A percentile compares a stretch with the other conserved stretches of the same genome.
phyloP scores from a whole-genome alignment of 1,140 invertebrate genomes.

The Pseudobourletiella spinata region DNA sequence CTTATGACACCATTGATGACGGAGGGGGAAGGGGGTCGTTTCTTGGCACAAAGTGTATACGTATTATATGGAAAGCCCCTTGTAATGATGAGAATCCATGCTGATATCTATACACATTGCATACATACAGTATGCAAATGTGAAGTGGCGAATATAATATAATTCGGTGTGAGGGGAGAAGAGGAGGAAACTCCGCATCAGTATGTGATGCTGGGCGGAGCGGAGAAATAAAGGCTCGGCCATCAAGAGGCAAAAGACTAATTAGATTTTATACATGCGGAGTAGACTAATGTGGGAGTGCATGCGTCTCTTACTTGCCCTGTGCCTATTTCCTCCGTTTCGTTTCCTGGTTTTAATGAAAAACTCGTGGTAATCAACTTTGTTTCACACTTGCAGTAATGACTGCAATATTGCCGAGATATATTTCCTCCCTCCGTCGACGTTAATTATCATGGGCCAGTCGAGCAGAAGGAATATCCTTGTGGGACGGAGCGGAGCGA shows the following conservation, averaged over 20 bases:
- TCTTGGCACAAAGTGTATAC: not conserved
- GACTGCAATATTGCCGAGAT: conserved; percentile 23
- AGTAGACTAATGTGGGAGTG: too few species aligned
- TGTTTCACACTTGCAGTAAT: conserved; percentile 33
- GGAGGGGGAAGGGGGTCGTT: too few species aligned
- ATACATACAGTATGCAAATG: too few species aligned
- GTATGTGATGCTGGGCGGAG: not conserved
- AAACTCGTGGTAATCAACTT: conserved; percentile 29
- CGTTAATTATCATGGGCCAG: conserved; percentile 34
- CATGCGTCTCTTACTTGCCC: not conserved
- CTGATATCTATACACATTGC: too few species aligned
- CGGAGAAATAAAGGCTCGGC: not conserved
- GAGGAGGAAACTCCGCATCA: not conserved
- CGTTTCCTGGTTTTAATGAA: conserved; percentile 36
- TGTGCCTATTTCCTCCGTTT: conserved; percentile 18
- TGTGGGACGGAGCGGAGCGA: too few species aligned
- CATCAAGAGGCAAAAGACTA: conserved; percentile 21
- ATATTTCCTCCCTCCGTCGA: conserved; percentile 26
- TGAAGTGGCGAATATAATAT: not conserved
- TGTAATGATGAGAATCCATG: too few species aligned
- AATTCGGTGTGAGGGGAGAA: not conserved
- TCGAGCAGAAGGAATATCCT: conserved; percentile 31
- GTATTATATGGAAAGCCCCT: too few species aligned
- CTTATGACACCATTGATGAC: too few species aligned
- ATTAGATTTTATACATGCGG: conserved; percentile 31